These are phyloP conservation scores for Antennarius maculatus DNA, from an alignment of 2,797 vertebrate species.

Conservation along the genomic window DNA sequence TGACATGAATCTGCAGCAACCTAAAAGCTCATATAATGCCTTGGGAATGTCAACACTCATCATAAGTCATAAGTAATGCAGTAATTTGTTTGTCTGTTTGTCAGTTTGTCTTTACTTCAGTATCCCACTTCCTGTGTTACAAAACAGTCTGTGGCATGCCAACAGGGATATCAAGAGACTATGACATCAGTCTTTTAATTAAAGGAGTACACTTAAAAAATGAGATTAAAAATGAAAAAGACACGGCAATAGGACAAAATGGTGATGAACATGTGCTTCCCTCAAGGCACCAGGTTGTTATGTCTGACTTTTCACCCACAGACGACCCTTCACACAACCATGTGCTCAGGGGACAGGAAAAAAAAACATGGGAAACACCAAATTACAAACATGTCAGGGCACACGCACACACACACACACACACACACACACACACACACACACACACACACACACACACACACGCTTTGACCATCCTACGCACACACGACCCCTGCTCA, in stretches of 20 bases:
- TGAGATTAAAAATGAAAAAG: background rate
- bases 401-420: background rate
- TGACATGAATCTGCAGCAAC: background rate
- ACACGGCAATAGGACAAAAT: background rate
- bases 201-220: no score
- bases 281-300: background rate
- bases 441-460: constrained; percentile 12
- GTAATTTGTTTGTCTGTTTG: background rate
- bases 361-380: constrained; percentile 48
- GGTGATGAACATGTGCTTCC: background rate
- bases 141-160: background rate
- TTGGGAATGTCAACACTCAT: background rate
- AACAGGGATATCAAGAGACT: no score
- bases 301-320: constrained; percentile 34
- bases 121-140: background rate
- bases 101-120: background rate
- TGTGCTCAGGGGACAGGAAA: constrained; percentile 39
- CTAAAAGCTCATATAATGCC: background rate
- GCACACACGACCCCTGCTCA: constrained; percentile 50
- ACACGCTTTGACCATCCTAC: constrained; percentile 24
- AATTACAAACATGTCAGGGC: constrained; percentile 41
- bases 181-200: no score
- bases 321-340: constrained; percentile 46
- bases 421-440: constrained; percentile 2
- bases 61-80: background rate